phyloP scores from a whole-genome alignment of 1,140 invertebrate genomes.

The Dendrolimus kikuchii region DNA sequence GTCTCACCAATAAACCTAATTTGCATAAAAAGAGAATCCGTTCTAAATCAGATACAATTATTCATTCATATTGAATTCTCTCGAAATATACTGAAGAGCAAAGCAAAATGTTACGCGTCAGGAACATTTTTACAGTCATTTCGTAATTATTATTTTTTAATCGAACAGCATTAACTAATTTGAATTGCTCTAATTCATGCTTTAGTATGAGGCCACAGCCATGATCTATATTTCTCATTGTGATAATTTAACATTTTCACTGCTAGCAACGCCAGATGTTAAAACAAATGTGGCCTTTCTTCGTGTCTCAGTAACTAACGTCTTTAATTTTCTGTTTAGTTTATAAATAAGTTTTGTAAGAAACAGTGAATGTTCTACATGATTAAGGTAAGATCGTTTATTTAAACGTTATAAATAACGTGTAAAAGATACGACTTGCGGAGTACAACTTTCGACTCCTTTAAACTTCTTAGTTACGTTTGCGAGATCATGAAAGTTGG shows the following conservation, averaged over 20 bases:
- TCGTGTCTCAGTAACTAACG: slow-evolving; percentile 5
- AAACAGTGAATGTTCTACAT: neutral
- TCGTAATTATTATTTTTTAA: too few relatives aligned
- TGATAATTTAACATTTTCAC: slow-evolving; percentile 8
- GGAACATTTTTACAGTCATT: too few relatives aligned
- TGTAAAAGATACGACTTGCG: too few relatives aligned
- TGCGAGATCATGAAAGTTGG: too few relatives aligned
- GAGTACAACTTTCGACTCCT: too few relatives aligned
- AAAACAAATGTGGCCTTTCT: slow-evolving; percentile 7
- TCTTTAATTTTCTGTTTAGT: slow-evolving; percentile 4
- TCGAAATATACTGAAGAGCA: too few relatives aligned
- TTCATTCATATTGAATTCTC: too few relatives aligned
- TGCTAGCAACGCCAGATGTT: neutral
- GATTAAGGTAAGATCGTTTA: slow-evolving; percentile 4
- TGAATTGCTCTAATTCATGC: slow-evolving; percentile 18
- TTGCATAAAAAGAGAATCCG: too few relatives aligned
- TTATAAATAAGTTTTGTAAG: slow-evolving; percentile 2
- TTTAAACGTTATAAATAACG: neutral
- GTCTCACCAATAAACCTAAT: too few relatives aligned
- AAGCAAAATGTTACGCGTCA: too few relatives aligned
- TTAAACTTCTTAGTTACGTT: too few relatives aligned
- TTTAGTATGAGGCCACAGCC: slow-evolving; percentile 13
- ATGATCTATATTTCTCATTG: slow-evolving; percentile 18
- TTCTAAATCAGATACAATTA: too few relatives aligned
- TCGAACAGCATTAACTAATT: slow-evolving; percentile 12